Percentiles rank a stretch among this genome's conserved stretches.
Conservation (phyloP, 2,797 vertebrate species). For the Brotula barbata region DNA sequence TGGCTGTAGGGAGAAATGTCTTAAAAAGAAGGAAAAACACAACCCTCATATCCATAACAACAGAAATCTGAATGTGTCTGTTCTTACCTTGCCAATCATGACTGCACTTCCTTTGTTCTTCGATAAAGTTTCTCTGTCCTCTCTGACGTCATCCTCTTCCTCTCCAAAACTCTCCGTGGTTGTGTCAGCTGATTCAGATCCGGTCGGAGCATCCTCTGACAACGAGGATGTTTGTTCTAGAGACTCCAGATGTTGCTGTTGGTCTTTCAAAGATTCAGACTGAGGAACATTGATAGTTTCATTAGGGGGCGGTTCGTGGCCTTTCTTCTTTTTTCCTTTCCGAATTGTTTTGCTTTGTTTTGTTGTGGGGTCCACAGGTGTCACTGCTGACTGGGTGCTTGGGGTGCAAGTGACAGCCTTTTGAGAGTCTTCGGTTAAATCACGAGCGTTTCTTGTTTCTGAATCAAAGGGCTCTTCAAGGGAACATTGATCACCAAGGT, state of each 20-base stretch:
- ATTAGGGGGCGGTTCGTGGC: slow-evolving; percentile 7
- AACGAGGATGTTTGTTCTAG: slow-evolving; percentile 17
- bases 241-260: slow-evolving; percentile 27
- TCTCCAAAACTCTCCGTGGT: slow-evolving; percentile 49
- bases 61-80: no score
- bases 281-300: slow-evolving; percentile 9
- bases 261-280: slow-evolving; percentile 15
- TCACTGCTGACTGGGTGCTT: slow-evolving; percentile 9
- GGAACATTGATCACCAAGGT: neutral
- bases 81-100: slow-evolving; percentile 68
- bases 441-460: neutral
- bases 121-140: slow-evolving; percentile 15
- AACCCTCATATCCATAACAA: no score
- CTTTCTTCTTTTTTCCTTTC: slow-evolving; percentile 46
- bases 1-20: slow-evolving; percentile 54
- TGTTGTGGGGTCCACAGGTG: neutral
- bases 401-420: neutral
- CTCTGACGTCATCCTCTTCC: slow-evolving; percentile 27
- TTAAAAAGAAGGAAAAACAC: neutral
- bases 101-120: slow-evolving; percentile 29
- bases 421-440: slow-evolving; percentile 9
- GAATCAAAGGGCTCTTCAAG: slow-evolving; percentile 1
- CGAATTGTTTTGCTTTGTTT: slow-evolving; percentile 19
- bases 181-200: slow-evolving; percentile 26
- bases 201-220: slow-evolving; percentile 41